Evolutionary conservation across 53 echinoderm and acorn worm genomes (phyloP).

Genomic region (Arbacia lixula): DNA sequence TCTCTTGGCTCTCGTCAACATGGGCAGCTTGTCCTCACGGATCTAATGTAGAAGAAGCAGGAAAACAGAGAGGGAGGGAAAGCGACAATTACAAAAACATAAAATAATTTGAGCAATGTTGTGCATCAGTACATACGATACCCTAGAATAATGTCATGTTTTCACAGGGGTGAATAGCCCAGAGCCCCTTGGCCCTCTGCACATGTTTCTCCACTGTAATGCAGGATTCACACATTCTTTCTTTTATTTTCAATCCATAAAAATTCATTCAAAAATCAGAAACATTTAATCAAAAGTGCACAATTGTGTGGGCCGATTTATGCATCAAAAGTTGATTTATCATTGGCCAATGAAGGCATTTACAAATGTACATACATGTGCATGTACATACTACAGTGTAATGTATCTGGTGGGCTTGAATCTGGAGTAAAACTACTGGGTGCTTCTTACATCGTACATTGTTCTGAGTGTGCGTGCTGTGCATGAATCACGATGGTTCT

Average conservation of each 20-base stretch:
- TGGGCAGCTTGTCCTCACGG: slow-evolving; percentile 64
- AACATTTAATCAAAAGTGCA: no score
- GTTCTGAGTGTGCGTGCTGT: background rate
- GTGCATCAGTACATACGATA: background rate
- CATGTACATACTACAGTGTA: background rate
- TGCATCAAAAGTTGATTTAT: no score
- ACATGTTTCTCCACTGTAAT: no score
- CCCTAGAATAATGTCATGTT: no score
- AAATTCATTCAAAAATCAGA: no score
- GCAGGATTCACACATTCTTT: no score
- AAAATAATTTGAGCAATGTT: background rate
- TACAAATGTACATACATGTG: background rate
- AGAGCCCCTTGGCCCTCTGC: no score
- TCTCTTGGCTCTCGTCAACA: slow-evolving; percentile 74
- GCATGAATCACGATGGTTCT: background rate
- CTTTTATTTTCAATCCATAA: no score
- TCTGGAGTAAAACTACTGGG: background rate
- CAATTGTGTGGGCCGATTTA: no score
- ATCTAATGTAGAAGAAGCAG: slow-evolving; percentile 47
- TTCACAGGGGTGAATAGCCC: no score
- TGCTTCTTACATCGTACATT: no score
- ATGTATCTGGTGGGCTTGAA: background rate
- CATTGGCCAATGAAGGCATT: no score
- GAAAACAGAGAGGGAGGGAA: background rate
- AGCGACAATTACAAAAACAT: background rate